phyloP scores from a whole-genome alignment of 1,140 invertebrate species.

The Dermatophagoides farinae region DNA sequence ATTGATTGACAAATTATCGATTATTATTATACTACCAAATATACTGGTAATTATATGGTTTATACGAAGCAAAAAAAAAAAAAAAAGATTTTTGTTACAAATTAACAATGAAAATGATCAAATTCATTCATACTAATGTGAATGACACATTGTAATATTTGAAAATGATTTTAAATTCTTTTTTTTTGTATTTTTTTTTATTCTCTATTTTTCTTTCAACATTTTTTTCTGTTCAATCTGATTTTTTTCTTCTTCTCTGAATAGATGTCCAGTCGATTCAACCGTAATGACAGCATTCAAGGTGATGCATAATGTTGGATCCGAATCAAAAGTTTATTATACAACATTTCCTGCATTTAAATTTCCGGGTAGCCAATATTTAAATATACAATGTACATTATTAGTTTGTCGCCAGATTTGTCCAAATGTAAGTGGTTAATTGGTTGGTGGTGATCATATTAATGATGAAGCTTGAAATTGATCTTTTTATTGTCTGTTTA shows the following conservation, averaged over 20 bases:
- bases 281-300: conserved; percentile 35
- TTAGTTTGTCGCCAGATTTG: conserved; percentile 43
- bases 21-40: no score
- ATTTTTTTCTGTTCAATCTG: no score
- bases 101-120: no score
- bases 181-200: not conserved
- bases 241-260: no score
- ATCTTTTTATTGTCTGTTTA: no score
- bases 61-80: no score
- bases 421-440: conserved; percentile 26
- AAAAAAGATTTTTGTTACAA: no score
- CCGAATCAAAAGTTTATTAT: conserved; percentile 18
- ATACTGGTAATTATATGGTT: no score
- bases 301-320: conserved; percentile 5
- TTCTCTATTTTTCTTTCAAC: not conserved
- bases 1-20: no score
- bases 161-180: not conserved
- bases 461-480: no score
- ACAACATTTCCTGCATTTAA: conserved; percentile 53
- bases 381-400: conserved; percentile 42
- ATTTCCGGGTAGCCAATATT: conserved; percentile 47
- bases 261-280: conserved; percentile 41
- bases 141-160: not conserved
- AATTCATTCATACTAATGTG: no score
- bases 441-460: no score